Evolutionary conservation across 2,888 invertebrate genomes (phyloP).

Genomic region (Myopa tessellatipennis): DNA sequence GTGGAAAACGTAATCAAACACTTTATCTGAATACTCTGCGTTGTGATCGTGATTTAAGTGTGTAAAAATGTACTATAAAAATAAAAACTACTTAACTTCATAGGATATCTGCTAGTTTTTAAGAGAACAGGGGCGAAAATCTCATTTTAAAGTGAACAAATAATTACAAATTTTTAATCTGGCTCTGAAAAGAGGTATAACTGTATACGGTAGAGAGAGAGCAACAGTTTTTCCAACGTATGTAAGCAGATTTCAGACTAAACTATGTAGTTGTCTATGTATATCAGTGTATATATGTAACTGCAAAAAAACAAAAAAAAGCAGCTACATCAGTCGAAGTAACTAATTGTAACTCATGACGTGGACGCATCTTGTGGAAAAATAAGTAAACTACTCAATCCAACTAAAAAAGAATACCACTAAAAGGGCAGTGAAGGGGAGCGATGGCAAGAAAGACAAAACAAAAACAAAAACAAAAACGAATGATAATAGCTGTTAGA

Average conservation of each 20-base stretch:
- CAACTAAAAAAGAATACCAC: no score
- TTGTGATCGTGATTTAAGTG: slow-evolving; percentile 66
- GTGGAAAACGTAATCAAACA: slow-evolving; percentile 46
- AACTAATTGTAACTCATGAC: neutral
- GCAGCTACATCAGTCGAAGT: neutral
- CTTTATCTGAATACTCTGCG: slow-evolving; percentile 65
- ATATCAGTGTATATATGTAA: neutral
- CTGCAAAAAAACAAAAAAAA: slow-evolving; percentile 3
- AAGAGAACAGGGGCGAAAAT: neutral
- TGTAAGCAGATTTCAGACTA: no score
- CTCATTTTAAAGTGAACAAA: neutral
- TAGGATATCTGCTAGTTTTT: slow-evolving; percentile 4
- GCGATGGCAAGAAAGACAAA: neutral
- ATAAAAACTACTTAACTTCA: slow-evolving; percentile 33
- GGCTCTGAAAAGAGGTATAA: no score
- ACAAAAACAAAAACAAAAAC: slow-evolving; percentile 49
- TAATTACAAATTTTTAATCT: neutral
- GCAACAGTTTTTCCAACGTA: no score
- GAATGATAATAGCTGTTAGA: slow-evolving; percentile 69
- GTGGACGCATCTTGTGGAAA: no score
- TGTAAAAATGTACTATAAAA: slow-evolving; percentile 51
- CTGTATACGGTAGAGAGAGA: no score
- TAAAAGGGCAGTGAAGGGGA: no score
- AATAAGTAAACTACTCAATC: no score
- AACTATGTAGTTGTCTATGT: no score